phyloP scores from a whole-genome alignment of 2,797 vertebrate species.

The Pelochelys cantorii region DNA sequence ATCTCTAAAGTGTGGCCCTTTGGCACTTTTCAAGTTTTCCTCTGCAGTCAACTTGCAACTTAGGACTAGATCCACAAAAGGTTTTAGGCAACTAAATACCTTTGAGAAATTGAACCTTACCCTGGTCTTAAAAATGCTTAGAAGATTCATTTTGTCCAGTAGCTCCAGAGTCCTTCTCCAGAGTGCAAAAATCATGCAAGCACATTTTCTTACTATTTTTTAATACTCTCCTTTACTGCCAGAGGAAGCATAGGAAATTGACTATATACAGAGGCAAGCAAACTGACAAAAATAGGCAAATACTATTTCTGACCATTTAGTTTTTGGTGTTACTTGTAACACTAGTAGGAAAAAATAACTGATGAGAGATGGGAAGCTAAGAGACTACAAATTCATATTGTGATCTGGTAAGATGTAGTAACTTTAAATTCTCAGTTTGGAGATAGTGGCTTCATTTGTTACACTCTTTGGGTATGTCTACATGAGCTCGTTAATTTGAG shows the following conservation, averaged over 20 bases:
- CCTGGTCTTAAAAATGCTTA: neutral
- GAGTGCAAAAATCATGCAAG: neutral
- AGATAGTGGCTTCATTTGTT: constrained; percentile 8
- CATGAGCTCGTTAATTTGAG: no score
- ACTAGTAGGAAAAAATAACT: neutral
- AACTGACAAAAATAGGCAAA: neutral
- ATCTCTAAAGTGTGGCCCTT: neutral
- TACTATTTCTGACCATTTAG: neutral
- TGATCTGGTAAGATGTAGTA: neutral
- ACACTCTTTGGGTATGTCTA: no score
- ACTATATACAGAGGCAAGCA: neutral
- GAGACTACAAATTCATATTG: neutral
- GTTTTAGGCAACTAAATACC: neutral
- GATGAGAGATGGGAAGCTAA: neutral
- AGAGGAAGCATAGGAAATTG: neutral
- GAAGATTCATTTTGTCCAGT: neutral
- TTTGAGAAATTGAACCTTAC: neutral
- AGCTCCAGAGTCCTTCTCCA: neutral
- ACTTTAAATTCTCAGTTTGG: neutral
- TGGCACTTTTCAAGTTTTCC: neutral
- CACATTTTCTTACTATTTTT: neutral
- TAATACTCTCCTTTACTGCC: neutral
- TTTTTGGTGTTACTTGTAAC: neutral
- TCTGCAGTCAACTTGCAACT: neutral
- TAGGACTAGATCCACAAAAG: neutral